phyloP scores from a whole-genome alignment of 2,888 invertebrate genomes.

The Drosophila algonquin region DNA sequence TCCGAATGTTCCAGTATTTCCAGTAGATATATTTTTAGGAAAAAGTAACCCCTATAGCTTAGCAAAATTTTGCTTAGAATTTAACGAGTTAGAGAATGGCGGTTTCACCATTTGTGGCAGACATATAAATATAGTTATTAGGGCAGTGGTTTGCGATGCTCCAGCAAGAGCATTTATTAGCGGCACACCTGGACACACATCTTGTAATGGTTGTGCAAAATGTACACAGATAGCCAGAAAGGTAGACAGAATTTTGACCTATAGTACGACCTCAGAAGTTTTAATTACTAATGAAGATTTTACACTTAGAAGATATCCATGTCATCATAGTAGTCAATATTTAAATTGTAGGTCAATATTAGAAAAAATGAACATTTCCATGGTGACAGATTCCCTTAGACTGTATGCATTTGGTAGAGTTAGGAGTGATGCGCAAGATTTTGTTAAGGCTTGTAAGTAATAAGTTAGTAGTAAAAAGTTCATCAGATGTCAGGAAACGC shows the following conservation, averaged over 20 bases:
- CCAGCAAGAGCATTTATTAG: too few relatives aligned
- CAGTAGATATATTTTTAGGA: too few relatives aligned
- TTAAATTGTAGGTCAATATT: too few relatives aligned
- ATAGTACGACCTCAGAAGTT: too few relatives aligned
- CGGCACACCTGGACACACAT: too few relatives aligned
- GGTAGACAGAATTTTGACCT: too few relatives aligned
- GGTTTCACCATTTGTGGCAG: background rate
- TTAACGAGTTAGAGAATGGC: too few relatives aligned
- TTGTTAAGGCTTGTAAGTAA: constrained; percentile 8
- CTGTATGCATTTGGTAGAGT: constrained; percentile 21
- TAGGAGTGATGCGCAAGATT: constrained; percentile 16
- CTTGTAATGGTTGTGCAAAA: too few relatives aligned
- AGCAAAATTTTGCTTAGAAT: too few relatives aligned
- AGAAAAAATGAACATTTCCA: background rate
- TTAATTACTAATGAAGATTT: background rate
- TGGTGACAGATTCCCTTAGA: constrained; percentile 22
- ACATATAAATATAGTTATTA: background rate
- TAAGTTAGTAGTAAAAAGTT: background rate
- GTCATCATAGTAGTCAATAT: background rate
- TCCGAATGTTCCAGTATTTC: too few relatives aligned
- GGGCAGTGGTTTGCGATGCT: background rate
- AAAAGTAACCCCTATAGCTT: too few relatives aligned
- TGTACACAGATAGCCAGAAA: too few relatives aligned
- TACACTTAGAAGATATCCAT: constrained; percentile 5
- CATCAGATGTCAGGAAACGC: background rate